phyloP scores from a whole-genome alignment of 2,113 vertebrate genomes.

The Tragelaphus imberbis region DNA sequence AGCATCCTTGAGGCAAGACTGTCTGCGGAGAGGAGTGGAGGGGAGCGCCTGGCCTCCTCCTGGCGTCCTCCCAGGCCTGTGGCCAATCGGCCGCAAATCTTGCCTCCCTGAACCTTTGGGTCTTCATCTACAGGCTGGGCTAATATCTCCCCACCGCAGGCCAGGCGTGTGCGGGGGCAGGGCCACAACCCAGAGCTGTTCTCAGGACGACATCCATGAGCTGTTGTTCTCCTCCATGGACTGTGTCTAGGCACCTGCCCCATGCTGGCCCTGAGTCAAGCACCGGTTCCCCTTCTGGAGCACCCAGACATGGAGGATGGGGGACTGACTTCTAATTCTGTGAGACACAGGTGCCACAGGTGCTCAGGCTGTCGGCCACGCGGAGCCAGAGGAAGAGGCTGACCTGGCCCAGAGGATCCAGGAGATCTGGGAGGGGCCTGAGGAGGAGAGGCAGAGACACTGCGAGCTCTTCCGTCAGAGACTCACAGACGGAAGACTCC shows the following conservation, averaged over 20 bases:
- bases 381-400: not conserved
- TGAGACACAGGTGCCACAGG: fast-evolving
- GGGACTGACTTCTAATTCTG: not conserved
- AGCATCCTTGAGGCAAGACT: not conserved
- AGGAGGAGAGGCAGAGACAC: not conserved
- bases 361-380: fast-evolving
- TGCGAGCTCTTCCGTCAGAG: too few relatives aligned
- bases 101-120: not conserved
- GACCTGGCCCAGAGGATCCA: not conserved
- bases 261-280: not conserved
- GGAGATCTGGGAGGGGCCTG: not conserved
- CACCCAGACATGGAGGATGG: not conserved
- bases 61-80: not conserved
- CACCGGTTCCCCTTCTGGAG: not conserved
- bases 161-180: not conserved
- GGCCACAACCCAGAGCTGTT: not conserved
- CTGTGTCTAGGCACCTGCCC: not conserved
- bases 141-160: fast-evolving
- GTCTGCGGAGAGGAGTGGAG: fast-evolving
- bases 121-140: not conserved
- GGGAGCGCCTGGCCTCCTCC: not conserved
- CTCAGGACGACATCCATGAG: fast-evolving
- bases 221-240: fast-evolving
- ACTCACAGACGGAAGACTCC: fast-evolving
- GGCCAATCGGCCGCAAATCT: not conserved